phyloP scores from a whole-genome alignment of 2,888 invertebrate species.

The Sarcophaga rosellei region DNA sequence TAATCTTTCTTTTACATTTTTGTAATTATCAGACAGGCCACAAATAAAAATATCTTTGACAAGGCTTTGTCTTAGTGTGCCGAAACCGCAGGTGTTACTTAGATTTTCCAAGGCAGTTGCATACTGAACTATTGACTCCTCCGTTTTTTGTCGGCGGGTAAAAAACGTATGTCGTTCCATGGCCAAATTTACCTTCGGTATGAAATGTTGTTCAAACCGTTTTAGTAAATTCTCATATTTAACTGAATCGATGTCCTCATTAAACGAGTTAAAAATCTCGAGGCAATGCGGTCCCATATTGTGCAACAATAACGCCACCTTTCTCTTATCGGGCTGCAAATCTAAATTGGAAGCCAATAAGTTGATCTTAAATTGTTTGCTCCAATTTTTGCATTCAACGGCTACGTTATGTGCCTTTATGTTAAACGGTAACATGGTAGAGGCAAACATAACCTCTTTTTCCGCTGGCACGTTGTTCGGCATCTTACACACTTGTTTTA shows the following conservation, averaged over 20 bases:
- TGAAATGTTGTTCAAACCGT: slow-evolving; percentile 34
- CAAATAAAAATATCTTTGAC: slow-evolving; percentile 44
- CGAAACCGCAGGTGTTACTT: slow-evolving; percentile 60
- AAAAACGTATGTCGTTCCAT: slow-evolving; percentile 48
- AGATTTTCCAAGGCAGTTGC: slow-evolving; percentile 58
- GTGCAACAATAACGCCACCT: slow-evolving; percentile 47
- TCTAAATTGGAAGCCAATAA: slow-evolving; percentile 58
- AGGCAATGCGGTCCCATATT: slow-evolving; percentile 29
- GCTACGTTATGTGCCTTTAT: slow-evolving; percentile 28
- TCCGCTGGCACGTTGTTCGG: neutral
- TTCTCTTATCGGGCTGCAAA: neutral
- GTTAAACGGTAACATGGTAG: slow-evolving; percentile 5
- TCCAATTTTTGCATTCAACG: slow-evolving; percentile 57
- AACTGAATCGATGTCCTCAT: slow-evolving; percentile 44
- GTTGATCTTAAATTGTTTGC: slow-evolving; percentile 62
- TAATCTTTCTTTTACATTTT: slow-evolving; percentile 46
- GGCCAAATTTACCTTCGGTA: slow-evolving; percentile 59
- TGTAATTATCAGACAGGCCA: slow-evolving; percentile 35
- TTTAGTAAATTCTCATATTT: slow-evolving; percentile 42
- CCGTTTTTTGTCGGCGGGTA: slow-evolving; percentile 10
- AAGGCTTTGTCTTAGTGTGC: too few species aligned
- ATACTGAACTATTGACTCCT: slow-evolving; percentile 46
- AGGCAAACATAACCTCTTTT: slow-evolving; percentile 19
- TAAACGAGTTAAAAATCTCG: slow-evolving; percentile 60
- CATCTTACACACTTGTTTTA: too few species aligned